Evolutionary conservation across 2,888 invertebrate species (phyloP), one percentile per base, ranked within the genome.

Genomic region (Drosophila mayaguana): DNA sequence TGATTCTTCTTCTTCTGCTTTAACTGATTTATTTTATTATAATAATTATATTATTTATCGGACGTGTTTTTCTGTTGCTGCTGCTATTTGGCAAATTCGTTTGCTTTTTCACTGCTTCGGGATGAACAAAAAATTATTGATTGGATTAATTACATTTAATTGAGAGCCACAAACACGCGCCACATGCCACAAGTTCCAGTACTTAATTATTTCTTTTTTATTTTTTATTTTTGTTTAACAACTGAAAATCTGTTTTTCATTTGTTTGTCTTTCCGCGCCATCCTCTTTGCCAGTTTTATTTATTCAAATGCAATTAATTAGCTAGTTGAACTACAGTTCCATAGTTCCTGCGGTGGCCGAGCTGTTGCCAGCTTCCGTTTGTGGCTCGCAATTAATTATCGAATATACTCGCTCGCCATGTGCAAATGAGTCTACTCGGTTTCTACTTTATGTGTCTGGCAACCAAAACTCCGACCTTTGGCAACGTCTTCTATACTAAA

Each of bases 1-100:
- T 55, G 40, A 43, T 38, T 53, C 80, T 78, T 48, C 28, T 48
- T 28, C 48, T 48, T 7, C 46, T 28, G 0, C 11, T n/a, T 32
- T 2, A 32, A 22, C 22, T 53, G 50, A 54, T 63, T 36, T 67
- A 5, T 50, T 40, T 45, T 54, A 36, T 9, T 50, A 40, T 45
- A 51, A 36, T 51, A 51, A 62, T 18, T 65, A 51, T 48, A 43
- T 43, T 56, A 45, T 57, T 65, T 71, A 54, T 18, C 38, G 54
- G 54, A 54, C 54, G 54, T 54, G 28, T 28, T 28, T 28, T 63
- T 28, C 51, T 54, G 40, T 61, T 71, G 36, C 22, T 38, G 12
- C 12, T 57, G 14, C 43, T 65, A 38, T 62, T 77, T 81, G 79
- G 81, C 81, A 78, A 75, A 75, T 68, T 59, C 51, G 36, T 53